A percentile compares a stretch with the other conserved stretches of the same genome.
Conservation (phyloP, 2,888 invertebrate genomes). For the Rhagonycha fulva region DNA sequence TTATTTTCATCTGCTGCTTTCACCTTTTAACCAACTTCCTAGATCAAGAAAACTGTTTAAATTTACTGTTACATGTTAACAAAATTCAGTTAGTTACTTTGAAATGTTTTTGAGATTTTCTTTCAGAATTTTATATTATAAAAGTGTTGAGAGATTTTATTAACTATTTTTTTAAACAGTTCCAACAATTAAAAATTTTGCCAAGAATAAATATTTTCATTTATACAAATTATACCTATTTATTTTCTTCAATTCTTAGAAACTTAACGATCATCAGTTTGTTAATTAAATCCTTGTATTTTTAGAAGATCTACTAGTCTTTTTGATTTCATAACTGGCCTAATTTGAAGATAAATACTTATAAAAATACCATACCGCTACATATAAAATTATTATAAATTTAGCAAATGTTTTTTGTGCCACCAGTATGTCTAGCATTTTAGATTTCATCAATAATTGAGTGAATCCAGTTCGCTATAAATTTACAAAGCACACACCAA, state of each 20-base stretch:
- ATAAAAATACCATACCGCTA: too few relatives aligned
- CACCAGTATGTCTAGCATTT: constrained; percentile 4
- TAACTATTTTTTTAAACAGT: background rate
- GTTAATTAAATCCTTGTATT: too few relatives aligned
- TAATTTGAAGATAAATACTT: too few relatives aligned
- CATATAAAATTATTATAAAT: constrained; percentile 1
- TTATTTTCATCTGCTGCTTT: constrained; percentile 37
- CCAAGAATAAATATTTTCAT: background rate
- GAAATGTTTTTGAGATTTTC: background rate
- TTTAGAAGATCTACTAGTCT: too few relatives aligned
- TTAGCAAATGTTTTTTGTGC: constrained; percentile 14
- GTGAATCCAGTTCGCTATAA: background rate
- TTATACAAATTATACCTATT: too few relatives aligned
- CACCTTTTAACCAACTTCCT: constrained; percentile 33
- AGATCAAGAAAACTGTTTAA: constrained; percentile 25
- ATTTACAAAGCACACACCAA: background rate
- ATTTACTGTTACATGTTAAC: background rate
- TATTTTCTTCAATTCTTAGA: too few relatives aligned
- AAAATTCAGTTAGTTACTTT: background rate
- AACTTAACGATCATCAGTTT: too few relatives aligned
- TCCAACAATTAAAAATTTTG: background rate
- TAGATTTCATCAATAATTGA: background rate
- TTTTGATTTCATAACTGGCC: too few relatives aligned
- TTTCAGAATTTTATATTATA: background rate
- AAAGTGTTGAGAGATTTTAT: background rate